Base-by-base conservation (phyloP, 2,797 vertebrate species). In the Geotrypetes seraphini region DNA sequence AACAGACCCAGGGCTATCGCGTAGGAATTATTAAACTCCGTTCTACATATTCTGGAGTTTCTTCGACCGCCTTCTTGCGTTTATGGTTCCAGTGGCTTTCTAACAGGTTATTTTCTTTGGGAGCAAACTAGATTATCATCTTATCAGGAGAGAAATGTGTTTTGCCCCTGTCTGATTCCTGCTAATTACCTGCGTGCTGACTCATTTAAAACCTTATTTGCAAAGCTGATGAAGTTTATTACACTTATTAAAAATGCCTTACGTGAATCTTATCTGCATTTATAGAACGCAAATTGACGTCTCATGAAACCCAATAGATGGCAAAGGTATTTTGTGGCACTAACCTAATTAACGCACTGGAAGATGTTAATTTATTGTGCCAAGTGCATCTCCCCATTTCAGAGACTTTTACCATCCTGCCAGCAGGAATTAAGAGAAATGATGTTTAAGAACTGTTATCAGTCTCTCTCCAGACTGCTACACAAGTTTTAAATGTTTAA, bases 331-430 rank as follows among this genome's bases (percentile, higher is more conserved):
- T 73, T n/a, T n/a, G 5, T 71, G 64, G 66, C 51, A 52, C 65
- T 60, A 57, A 75, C 61, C 63, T 68, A 77, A 81, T 77, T 70
- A 76, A 65, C 67, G 44, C 62, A 69, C 43, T 50, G n/a, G 60
- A 75, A 71, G 71, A 71, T 47, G 63, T 57, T 73, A 55, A 66
- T 62, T 49, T 30, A 43, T 48, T 49, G 59, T 49, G 46, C 61
- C 64, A 63, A 64, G 58, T 62, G 56, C 59, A 37, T 43, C 52
- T 57, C 16, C 10, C 9, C 10, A 37, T 48, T 59, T 38, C 24
- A 14, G 22, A 39, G 18, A 31, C 6, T 24, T 52, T 40, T 19
- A 7, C 23, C 1, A 25, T 24, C 12, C 36, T 22, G 24, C 31
- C 29, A 53, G 57, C 33, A 35, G 35, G 28, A 48, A 47, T 5